These are phyloP conservation scores for Oreochromis aureus DNA, from an alignment of 2,113 vertebrate genomes.

Conservation along the genomic window DNA sequence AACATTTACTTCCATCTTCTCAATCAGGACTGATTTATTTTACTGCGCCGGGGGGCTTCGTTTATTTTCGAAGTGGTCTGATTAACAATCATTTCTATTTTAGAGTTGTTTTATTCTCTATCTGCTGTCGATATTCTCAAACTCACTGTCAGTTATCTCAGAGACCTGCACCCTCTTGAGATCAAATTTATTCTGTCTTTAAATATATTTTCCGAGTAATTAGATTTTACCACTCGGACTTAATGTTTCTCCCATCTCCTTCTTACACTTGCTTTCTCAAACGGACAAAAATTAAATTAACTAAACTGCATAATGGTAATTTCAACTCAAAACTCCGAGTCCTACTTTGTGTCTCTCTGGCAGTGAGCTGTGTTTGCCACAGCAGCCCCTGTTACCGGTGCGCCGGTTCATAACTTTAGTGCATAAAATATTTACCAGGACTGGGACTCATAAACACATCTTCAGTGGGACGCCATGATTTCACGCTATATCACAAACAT, in stretches of 20 bases:
- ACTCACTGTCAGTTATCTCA: not conserved
- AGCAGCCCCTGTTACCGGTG: constrained; percentile 32
- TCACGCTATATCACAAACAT: constrained; percentile 76
- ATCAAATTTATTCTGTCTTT: not conserved
- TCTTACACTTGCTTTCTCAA: not conserved
- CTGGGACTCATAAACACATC: constrained; percentile 82
- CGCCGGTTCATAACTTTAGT: constrained; percentile 57
- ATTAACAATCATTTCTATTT: not conserved
- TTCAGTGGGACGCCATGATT: constrained; percentile 73
- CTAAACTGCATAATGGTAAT: not conserved
- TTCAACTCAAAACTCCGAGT: not conserved
- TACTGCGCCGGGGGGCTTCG: not conserved
- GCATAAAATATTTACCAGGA: constrained; percentile 86
- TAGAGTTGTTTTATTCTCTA: not conserved
- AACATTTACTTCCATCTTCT: not conserved
- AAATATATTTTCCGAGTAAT: not conserved
- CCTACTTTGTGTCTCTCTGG: not conserved
- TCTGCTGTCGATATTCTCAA: not conserved
- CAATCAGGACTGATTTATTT: not conserved
- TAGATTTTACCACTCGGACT: not conserved
- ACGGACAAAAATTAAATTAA: not conserved
- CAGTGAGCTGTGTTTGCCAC: not conserved
- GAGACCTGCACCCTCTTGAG: not conserved
- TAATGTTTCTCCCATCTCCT: not conserved
- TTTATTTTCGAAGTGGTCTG: not conserved